phyloP scores from a whole-genome alignment of 2,113 vertebrate species.

The Dipodomys ordii region DNA sequence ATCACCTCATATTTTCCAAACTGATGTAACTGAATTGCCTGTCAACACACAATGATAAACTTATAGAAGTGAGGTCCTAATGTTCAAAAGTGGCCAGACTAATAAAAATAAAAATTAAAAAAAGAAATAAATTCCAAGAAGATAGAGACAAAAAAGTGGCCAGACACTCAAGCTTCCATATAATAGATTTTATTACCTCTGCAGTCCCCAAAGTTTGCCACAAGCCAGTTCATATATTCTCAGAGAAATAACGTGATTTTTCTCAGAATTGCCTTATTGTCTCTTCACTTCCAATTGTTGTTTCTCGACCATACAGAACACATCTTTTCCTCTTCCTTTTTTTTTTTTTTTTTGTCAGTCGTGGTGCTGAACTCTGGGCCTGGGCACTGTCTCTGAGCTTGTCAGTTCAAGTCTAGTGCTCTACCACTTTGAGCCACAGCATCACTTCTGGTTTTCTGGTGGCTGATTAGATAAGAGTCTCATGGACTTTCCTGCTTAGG shows the following conservation, averaged over 20 bases:
- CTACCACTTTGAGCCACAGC: too few relatives aligned
- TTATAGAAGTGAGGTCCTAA: not conserved
- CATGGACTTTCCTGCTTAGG: too few relatives aligned
- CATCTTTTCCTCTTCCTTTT: not conserved
- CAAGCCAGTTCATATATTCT: not conserved
- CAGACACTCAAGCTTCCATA: not conserved
- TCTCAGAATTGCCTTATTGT: not conserved
- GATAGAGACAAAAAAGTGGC: too few relatives aligned
- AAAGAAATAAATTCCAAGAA: too few relatives aligned
- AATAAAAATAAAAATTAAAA: too few relatives aligned
- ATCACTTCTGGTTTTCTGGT: too few relatives aligned
- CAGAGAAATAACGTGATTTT: not conserved
- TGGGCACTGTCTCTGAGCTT: too few relatives aligned
- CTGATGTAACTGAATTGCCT: not conserved
- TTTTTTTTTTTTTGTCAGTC: too few relatives aligned
- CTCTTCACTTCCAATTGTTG: not conserved
- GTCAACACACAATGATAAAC: not conserved
- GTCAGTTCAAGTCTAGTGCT: too few relatives aligned
- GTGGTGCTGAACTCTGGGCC: too few relatives aligned
- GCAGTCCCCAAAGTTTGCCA: not conserved
- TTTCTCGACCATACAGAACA: not conserved
- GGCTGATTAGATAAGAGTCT: too few relatives aligned
- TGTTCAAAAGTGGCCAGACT: not conserved
- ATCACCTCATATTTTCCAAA: constrained; percentile 7
- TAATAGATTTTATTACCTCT: not conserved